phyloP scores from a whole-genome alignment of 2,797 vertebrate species.

The Molossus molossus region DNA sequence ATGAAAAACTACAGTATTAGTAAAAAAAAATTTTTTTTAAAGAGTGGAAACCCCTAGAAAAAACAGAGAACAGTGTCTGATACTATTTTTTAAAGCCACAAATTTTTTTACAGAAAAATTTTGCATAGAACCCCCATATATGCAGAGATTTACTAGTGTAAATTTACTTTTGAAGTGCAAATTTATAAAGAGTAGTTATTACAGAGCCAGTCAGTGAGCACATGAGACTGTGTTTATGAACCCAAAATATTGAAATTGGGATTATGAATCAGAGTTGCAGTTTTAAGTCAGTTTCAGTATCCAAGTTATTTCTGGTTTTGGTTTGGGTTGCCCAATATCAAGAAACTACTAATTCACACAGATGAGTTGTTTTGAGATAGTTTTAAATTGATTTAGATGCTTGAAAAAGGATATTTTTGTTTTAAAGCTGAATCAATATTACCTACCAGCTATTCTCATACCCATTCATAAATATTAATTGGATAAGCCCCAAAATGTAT shows the following conservation, averaged over 20 bases:
- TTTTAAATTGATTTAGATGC: slow-evolving; percentile 56
- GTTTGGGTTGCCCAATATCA: neutral
- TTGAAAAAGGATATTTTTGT: slow-evolving; percentile 35
- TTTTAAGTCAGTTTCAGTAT: slow-evolving; percentile 58
- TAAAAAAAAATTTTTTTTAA: neutral
- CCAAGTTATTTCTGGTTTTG: slow-evolving; percentile 49
- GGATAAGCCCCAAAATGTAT: neutral
- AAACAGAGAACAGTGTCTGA: slow-evolving; percentile 2
- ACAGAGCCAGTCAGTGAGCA: neutral
- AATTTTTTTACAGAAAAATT: slow-evolving; percentile 59
- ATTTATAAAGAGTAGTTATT: slow-evolving; percentile 45
- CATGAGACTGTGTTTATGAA: slow-evolving; percentile 48
- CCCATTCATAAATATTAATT: slow-evolving; percentile 52
- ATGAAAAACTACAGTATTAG: slow-evolving; percentile 4
- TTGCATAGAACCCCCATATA: neutral
- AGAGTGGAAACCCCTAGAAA: neutral
- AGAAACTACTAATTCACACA: slow-evolving; percentile 49
- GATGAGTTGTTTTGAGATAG: neutral
- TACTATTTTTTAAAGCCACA: neutral
- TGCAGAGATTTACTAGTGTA: neutral
- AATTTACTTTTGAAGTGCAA: slow-evolving; percentile 64
- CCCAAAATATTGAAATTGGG: slow-evolving; percentile 34
- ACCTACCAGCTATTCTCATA: neutral
- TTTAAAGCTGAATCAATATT: slow-evolving; percentile 52
- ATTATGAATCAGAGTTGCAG: slow-evolving; percentile 53